Evolutionary conservation across 2,113 vertebrate genomes (phyloP).

Genomic region (Narcine bancroftii): DNA sequence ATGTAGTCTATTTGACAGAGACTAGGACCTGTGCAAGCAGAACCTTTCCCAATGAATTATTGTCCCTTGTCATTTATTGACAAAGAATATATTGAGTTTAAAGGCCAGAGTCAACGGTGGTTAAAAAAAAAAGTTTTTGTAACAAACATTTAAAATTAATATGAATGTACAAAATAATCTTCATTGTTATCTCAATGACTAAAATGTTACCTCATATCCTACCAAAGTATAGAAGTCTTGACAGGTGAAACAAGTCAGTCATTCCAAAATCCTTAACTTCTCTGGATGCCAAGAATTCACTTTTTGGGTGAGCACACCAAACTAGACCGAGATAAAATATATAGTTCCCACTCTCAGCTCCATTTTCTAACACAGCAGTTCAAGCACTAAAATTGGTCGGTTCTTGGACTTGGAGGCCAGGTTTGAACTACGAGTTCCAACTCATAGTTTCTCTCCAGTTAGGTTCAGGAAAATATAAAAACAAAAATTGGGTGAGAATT

Average conservation of each 20-base stretch:
- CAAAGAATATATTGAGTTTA: not conserved
- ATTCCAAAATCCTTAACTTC: too few species aligned
- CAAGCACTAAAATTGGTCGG: not conserved
- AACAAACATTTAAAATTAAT: not conserved
- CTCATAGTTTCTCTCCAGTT: not conserved
- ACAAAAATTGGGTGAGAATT: not conserved
- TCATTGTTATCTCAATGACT: not conserved
- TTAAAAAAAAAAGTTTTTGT: not conserved
- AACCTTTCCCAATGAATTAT: not conserved
- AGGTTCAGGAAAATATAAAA: not conserved
- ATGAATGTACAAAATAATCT: not conserved
- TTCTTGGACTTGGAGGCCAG: not conserved
- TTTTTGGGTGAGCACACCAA: too few species aligned
- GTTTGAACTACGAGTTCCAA: not conserved
- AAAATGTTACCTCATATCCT: not conserved
- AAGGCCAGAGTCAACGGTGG: not conserved
- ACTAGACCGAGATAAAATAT: not conserved
- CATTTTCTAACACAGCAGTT: not conserved
- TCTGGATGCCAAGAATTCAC: too few species aligned
- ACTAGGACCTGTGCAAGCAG: not conserved
- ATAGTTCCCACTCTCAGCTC: too few species aligned
- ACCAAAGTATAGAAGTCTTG: not conserved
- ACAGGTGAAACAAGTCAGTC: too few species aligned
- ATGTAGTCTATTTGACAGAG: not conserved
- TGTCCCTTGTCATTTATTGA: not conserved